Base-by-base conservation (phyloP, 2,113 vertebrate species). In the Sitta europaea region DNA sequence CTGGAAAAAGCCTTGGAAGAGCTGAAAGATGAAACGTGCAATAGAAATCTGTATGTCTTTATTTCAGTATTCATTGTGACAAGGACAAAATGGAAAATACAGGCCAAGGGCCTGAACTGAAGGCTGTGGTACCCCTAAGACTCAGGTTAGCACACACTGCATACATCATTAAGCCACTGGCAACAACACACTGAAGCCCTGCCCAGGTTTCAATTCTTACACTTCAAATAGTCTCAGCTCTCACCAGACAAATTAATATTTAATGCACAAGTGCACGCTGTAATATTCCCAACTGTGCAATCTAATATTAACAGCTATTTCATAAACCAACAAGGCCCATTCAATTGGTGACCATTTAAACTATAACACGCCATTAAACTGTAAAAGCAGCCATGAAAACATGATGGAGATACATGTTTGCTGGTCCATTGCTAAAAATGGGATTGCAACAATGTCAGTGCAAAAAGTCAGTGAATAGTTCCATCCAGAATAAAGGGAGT, bases 231-330 rank as follows among this genome's bases (percentile, higher is more conserved):
- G 70, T 96, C 91, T 97, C 95, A 94, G 94, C 95, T 96, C 95
- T 96, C 84, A 94, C 91, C 77, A 96, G 94, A 96, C 75, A 92
- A 97, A 96, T 97, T 70, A 94, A 97, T 97, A 97, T 97, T 97
- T 95, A 96, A 97, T 95, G 95, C 66, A 63, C 77, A 95, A 85
- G 79, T 93, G 83, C 81, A 80, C 2, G 2, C 90, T 83, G 91
- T 74, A 97, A 81, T 95, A 94, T 96, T 97, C 92, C 94, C 95
- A 92, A 83, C 86, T 88, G 91, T 85, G 87, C 84, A 77, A 93
- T 97, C 94, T 82, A 76, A 92, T 93, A 95, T 97, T 92, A 97
- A 85, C 91, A 92, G 96, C 96, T 95, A 96, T 97, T 96, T 96
- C 92, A 95, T 97, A 96, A 97, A 97, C 97, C 95, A 97, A 97